A percentile compares a stretch with the other conserved stretches of the same genome.
phyloP scores from a whole-genome alignment of 2,797 vertebrate species.

The Aselliscus stoliczkanus region DNA sequence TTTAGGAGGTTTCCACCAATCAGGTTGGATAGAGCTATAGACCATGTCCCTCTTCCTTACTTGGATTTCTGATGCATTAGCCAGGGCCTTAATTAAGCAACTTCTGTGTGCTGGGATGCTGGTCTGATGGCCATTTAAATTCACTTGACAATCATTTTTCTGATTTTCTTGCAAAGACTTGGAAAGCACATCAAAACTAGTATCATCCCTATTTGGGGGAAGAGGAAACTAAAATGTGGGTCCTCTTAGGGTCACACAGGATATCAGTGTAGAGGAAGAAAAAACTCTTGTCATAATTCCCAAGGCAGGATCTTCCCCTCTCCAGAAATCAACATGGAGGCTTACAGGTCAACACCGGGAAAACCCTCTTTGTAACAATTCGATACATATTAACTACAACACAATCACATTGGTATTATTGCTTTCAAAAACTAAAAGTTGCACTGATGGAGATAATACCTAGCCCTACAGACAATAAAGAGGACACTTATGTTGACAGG shows the following conservation, averaged over 20 bases:
- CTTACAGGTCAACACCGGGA: background rate
- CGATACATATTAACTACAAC: background rate
- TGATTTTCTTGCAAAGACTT: background rate
- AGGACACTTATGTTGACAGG: background rate
- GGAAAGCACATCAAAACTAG: background rate
- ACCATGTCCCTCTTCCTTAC: background rate
- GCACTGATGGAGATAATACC: background rate
- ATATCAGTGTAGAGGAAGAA: background rate
- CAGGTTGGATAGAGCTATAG: background rate
- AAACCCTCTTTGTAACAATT: background rate
- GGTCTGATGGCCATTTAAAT: background rate
- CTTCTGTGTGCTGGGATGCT: background rate
- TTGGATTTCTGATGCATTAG: background rate
- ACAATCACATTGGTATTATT: background rate
- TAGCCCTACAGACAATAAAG: background rate
- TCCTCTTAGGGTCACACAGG: background rate
- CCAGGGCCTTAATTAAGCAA: background rate
- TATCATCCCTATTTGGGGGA: background rate
- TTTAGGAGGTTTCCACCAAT: conserved; percentile 15
- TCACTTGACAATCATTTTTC: background rate
- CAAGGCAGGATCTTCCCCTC: background rate
- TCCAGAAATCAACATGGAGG: background rate
- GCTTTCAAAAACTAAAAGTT: background rate
- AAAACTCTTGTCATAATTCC: background rate
- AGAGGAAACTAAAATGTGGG: background rate